phyloP scores from a whole-genome alignment of 2,797 vertebrate species.

The Caiman crocodilus region DNA sequence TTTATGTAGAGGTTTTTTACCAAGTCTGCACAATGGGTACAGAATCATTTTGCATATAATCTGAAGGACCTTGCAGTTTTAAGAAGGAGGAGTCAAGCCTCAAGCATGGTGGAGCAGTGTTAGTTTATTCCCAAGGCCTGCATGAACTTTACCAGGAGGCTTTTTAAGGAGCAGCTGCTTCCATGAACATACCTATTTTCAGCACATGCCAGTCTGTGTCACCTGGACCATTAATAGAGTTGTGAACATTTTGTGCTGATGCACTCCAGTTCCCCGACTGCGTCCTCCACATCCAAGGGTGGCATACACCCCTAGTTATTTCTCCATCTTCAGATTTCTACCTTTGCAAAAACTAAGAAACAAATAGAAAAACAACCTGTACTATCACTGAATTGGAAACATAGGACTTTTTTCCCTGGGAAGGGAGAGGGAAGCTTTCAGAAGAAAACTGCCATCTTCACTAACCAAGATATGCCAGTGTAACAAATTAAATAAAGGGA shows the following conservation, averaged over 20 bases:
- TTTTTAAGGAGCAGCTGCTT: neutral
- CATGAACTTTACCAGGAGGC: rapidly evolving
- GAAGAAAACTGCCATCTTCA: neutral
- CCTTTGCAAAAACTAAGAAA: neutral
- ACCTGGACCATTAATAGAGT: neutral
- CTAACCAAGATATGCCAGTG: neutral
- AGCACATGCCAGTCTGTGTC: neutral
- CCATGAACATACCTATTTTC: rapidly evolving
- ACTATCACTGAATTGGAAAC: neutral
- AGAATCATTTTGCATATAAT: neutral
- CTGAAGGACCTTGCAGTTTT: neutral
- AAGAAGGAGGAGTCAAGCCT: neutral
- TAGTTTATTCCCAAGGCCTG: neutral
- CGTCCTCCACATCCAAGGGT: neutral
- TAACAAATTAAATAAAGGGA: neutral
- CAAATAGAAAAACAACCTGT: neutral
- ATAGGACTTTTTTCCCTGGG: neutral
- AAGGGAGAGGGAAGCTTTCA: neutral
- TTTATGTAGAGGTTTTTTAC: neutral
- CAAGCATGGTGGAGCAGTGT: neutral
- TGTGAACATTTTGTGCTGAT: neutral
- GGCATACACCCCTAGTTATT: neutral
- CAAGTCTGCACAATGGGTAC: neutral
- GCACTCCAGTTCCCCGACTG: neutral
- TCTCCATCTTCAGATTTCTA: neutral